Evolutionary conservation across 1,140 invertebrate genomes (phyloP).

Genomic region (Dryas iulia): DNA sequence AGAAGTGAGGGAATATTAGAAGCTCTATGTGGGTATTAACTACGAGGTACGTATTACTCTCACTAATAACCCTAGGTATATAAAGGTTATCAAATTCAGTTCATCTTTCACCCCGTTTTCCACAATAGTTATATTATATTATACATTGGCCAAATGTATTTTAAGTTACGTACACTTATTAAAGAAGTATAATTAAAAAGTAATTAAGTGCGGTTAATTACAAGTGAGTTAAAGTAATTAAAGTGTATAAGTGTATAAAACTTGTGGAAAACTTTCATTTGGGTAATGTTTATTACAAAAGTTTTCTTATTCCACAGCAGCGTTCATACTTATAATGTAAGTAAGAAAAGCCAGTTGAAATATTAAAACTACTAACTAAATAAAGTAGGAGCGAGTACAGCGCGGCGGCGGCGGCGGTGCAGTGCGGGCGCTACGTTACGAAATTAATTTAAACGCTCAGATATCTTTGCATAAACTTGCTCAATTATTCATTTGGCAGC

Average conservation of each 20-base stretch:
- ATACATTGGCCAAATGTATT: too few species aligned
- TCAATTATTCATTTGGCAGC: too few species aligned
- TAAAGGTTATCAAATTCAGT: too few species aligned
- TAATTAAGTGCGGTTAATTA: background rate
- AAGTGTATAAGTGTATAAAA: background rate
- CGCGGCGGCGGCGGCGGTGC: too few species aligned
- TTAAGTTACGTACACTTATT: too few species aligned
- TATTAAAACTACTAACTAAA: background rate
- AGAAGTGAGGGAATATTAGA: background rate
- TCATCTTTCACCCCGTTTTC: too few species aligned
- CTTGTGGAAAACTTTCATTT: slow-evolving; percentile 2
- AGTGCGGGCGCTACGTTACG: background rate
- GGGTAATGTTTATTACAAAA: slow-evolving; percentile 12
- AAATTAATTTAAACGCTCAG: background rate
- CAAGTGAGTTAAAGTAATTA: background rate
- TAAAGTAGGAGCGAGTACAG: background rate
- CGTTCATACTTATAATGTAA: background rate
- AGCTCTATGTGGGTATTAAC: background rate
- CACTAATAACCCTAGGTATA: too few species aligned
- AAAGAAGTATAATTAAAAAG: background rate
- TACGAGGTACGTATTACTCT: background rate
- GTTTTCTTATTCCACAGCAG: background rate
- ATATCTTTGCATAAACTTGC: background rate
- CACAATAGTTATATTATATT: too few species aligned
- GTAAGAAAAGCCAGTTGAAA: background rate